phyloP scores from a whole-genome alignment of 2,888 invertebrate genomes.

The Steinernema scapterisci region DNA sequence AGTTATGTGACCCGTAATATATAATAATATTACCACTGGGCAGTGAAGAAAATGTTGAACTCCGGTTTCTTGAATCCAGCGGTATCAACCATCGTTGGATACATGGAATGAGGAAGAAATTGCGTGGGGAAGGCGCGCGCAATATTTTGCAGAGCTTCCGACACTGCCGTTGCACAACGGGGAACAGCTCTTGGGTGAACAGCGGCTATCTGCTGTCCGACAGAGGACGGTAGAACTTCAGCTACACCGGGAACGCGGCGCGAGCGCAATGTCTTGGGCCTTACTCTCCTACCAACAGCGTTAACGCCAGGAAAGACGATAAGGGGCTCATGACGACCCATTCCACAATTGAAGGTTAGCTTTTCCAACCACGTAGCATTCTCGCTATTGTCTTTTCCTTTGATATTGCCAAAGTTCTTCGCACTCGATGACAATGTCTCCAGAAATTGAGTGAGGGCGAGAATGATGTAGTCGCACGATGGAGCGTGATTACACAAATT shows the following conservation, averaged over 20 bases:
- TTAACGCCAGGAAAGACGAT: too few species aligned
- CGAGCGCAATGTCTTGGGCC: too few species aligned
- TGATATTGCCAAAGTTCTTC: neutral
- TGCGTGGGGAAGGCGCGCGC: conserved; percentile 10
- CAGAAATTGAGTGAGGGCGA: neutral
- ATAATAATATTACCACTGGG: neutral
- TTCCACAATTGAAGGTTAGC: neutral
- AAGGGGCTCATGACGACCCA: neutral
- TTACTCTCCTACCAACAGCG: too few species aligned
- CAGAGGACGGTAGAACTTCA: too few species aligned
- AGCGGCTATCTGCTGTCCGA: too few species aligned
- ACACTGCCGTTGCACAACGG: neutral
- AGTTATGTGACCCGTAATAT: too few species aligned
- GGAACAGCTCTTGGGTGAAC: neutral
- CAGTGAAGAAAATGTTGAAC: neutral
- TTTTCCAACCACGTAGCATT: neutral
- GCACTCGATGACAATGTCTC: neutral
- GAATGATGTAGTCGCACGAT: conserved; percentile 19
- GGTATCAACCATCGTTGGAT: neutral
- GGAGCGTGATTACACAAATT: neutral
- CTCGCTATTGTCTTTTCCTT: neutral
- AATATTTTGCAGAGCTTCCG: conserved; percentile 18
- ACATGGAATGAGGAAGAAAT: neutral
- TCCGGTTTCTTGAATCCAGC: neutral
- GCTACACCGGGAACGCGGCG: too few species aligned